Percentiles rank a stretch among this genome's conserved stretches.
phyloP scores from a whole-genome alignment of 2,797 vertebrate species.

The Mionectes olivaceus region DNA sequence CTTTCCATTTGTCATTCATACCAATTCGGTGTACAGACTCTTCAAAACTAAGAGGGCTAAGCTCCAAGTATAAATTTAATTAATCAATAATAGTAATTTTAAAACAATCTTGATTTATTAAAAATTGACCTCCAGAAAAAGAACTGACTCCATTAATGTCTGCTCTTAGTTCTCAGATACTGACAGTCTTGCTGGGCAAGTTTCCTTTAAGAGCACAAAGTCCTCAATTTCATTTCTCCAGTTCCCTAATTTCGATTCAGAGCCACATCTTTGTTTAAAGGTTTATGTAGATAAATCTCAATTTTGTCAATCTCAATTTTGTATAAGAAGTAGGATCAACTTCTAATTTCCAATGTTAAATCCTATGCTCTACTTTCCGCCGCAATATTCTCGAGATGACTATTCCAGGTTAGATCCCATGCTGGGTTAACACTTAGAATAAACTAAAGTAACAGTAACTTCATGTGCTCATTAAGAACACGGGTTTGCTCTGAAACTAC shows the following conservation, averaged over 20 bases:
- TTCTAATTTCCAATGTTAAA: conserved; percentile 83
- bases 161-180: neutral
- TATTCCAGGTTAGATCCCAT: conserved; percentile 46
- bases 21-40: neutral
- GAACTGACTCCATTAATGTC: conserved; percentile 22
- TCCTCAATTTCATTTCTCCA: conserved; percentile 73
- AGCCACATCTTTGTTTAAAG: conserved; percentile 82
- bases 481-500: neutral
- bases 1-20: neutral
- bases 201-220: conserved; percentile 78
- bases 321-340: conserved; percentile 81
- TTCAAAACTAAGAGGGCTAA: conserved; percentile 43
- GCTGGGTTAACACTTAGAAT: conserved; percentile 56
- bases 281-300: conserved; percentile 83
- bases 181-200: conserved; percentile 47
- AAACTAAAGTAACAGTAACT: conserved; percentile 51
- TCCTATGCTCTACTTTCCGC: conserved; percentile 67
- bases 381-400: conserved; percentile 64
- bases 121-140: conserved; percentile 55
- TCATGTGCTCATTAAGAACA: conserved; percentile 49
- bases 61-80: conserved; percentile 49
- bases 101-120: conserved; percentile 47
- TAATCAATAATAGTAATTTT: conserved; percentile 58
- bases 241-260: conserved; percentile 81
- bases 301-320: conserved; percentile 83